Evolutionary conservation across 2,888 invertebrate species (phyloP).

Genomic region (Argynnis bischoffii): DNA sequence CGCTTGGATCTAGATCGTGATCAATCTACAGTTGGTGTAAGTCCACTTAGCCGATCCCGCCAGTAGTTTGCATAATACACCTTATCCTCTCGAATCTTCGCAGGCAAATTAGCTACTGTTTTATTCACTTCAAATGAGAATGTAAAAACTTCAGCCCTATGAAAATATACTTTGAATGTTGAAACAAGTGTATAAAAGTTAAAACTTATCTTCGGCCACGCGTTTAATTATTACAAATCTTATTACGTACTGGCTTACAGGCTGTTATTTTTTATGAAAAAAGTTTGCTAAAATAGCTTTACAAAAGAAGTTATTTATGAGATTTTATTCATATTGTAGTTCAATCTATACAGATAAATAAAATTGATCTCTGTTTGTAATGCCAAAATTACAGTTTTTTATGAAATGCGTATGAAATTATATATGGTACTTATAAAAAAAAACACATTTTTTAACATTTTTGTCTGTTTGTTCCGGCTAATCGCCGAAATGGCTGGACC

Average conservation of each 20-base stretch:
- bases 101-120: conserved; percentile 33
- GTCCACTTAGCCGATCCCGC: conserved; percentile 36
- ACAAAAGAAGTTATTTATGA: too few relatives aligned
- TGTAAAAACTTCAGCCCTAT: conserved; percentile 32
- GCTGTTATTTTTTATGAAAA: background rate
- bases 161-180: conserved; percentile 12
- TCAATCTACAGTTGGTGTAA: conserved; percentile 49
- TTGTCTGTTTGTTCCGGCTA: too few relatives aligned
- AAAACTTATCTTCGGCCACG: conserved; percentile 4
- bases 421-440: too few relatives aligned
- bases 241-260: background rate
- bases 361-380: too few relatives aligned
- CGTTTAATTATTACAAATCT: conserved; percentile 7
- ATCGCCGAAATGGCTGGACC: too few relatives aligned
- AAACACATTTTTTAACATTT: too few relatives aligned
- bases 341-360: too few relatives aligned
- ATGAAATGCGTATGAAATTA: too few relatives aligned
- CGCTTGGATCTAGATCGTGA: conserved; percentile 48
- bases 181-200: conserved; percentile 1
- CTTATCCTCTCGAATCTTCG: conserved; percentile 30
- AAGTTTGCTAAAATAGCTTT: too few relatives aligned
- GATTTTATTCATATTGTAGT: too few relatives aligned
- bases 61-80: conserved; percentile 38
- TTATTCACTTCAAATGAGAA: conserved; percentile 34
- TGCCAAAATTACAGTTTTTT: too few relatives aligned